Evolutionary conservation across 2,888 invertebrate genomes (phyloP).

Genomic region (Agrochola circellaris): DNA sequence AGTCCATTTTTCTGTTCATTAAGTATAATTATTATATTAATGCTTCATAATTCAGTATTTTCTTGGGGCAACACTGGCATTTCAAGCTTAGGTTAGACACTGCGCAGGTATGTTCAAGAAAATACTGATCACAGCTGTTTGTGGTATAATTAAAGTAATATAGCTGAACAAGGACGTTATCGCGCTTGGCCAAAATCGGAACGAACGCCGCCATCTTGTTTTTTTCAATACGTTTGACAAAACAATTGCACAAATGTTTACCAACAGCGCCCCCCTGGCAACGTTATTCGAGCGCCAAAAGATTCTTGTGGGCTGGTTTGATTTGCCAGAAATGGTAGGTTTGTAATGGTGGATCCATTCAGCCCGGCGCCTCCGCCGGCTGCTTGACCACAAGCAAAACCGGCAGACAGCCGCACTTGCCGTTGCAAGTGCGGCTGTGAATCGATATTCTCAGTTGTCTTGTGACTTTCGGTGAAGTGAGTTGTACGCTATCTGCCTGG

Average conservation of each 20-base stretch:
- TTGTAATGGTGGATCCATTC: too few species aligned
- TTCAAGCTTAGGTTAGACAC: neutral
- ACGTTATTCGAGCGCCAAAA: neutral
- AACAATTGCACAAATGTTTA: neutral
- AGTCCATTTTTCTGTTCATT: conserved; percentile 1
- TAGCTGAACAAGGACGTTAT: neutral
- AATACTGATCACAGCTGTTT: conserved; percentile 37
- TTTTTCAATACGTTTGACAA: neutral
- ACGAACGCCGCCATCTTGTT: neutral
- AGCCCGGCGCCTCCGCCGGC: too few species aligned
- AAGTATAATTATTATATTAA: conserved; percentile 21
- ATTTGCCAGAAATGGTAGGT: neutral
- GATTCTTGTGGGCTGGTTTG: neutral
- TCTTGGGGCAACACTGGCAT: neutral
- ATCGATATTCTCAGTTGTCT: too few species aligned
- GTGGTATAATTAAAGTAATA: conserved; percentile 5
- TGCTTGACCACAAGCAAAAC: too few species aligned
- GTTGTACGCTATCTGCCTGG: too few species aligned
- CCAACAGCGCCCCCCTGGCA: neutral
- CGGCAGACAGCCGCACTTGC: too few species aligned
- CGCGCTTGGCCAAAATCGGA: neutral
- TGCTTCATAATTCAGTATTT: conserved; percentile 35
- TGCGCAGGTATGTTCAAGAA: conserved; percentile 14
- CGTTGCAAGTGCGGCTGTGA: too few species aligned
- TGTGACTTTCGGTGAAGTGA: too few species aligned